phyloP scores from a whole-genome alignment of 2,888 invertebrate genomes.

The Apotomis turbidana region DNA sequence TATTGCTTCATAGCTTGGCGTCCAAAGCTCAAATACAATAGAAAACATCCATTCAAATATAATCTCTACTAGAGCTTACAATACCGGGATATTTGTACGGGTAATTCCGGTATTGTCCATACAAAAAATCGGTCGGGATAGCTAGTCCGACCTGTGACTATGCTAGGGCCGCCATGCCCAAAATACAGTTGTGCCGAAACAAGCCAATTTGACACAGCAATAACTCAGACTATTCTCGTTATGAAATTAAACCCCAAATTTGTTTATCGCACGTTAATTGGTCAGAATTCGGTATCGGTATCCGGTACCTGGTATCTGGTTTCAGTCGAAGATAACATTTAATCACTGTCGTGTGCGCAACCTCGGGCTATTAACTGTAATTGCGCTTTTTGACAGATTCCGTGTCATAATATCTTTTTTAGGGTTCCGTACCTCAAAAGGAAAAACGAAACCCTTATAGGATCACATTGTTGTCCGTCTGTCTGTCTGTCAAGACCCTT shows the following conservation, averaged over 20 bases:
- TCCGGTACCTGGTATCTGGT: conserved; percentile 42
- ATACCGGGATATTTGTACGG: too few species aligned
- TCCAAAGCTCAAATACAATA: too few species aligned
- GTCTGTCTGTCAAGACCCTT: too few species aligned
- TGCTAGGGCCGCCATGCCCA: conserved; percentile 11
- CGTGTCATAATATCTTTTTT: conserved; percentile 38
- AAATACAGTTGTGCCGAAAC: conserved; percentile 27
- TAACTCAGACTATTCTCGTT: conserved; percentile 49
- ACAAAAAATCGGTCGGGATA: too few species aligned
- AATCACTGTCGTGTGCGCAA: conserved; percentile 45
- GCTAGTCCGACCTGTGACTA: background rate
- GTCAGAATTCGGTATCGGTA: conserved; percentile 55
- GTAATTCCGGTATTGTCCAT: too few species aligned
- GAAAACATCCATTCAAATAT: too few species aligned
- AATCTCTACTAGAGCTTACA: too few species aligned
- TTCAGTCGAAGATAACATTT: conserved; percentile 48
- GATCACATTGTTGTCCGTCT: too few species aligned
- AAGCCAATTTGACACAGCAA: conserved; percentile 41
- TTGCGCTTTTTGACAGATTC: conserved; percentile 34
- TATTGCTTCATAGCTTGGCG: too few species aligned
- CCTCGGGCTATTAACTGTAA: conserved; percentile 24
- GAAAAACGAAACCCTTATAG: too few species aligned
- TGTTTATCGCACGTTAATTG: conserved; percentile 59
- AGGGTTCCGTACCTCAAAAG: too few species aligned
- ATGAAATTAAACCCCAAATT: conserved; percentile 51